phyloP scores from a whole-genome alignment of 2,797 vertebrate genomes.

The Microctenopoma steveboyesi region DNA sequence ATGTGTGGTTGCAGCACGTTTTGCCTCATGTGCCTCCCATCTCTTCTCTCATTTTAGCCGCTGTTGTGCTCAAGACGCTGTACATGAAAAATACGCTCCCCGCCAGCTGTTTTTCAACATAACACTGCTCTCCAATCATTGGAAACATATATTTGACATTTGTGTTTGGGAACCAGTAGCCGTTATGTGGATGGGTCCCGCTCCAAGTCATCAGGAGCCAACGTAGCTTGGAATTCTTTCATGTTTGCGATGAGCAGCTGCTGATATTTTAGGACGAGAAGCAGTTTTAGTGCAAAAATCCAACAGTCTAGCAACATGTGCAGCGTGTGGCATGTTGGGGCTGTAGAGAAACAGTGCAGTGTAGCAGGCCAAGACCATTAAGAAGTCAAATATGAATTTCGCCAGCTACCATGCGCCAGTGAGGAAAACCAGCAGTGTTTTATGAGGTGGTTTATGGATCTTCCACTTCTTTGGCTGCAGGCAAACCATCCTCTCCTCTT shows the following conservation, averaged over 20 bases:
- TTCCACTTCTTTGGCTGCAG: conserved; percentile 65
- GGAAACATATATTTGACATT: conserved; percentile 68
- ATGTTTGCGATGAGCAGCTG: conserved; percentile 58
- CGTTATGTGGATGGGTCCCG: conserved; percentile 56
- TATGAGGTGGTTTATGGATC: conserved; percentile 76
- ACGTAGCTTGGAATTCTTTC: conserved; percentile 57
- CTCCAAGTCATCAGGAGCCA: conserved; percentile 63
- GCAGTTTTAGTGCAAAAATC: conserved; percentile 43
- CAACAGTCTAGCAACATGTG: conserved; percentile 54
- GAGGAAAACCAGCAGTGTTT: conserved; percentile 77
- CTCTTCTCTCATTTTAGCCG: conserved; percentile 56
- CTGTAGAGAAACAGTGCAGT: conserved; percentile 76
- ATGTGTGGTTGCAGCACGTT: conserved; percentile 71
- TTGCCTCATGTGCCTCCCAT: conserved; percentile 65
- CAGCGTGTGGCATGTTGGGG: conserved; percentile 57
- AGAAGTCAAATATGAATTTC: conserved; percentile 67
- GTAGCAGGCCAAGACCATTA: conserved; percentile 72
- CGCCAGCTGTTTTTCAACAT: conserved; percentile 67
- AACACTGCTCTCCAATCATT: conserved; percentile 66
- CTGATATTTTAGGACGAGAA: conserved; percentile 67
- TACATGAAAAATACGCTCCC: conserved; percentile 55
- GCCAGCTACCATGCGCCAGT: conserved; percentile 61
- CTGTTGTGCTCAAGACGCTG: conserved; percentile 50
- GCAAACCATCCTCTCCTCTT: conserved; percentile 56
- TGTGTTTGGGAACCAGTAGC: conserved; percentile 59